These are phyloP conservation scores for Microtus obscurus DNA, from an alignment of 2,797 vertebrate species.

Conservation along the genomic window DNA sequence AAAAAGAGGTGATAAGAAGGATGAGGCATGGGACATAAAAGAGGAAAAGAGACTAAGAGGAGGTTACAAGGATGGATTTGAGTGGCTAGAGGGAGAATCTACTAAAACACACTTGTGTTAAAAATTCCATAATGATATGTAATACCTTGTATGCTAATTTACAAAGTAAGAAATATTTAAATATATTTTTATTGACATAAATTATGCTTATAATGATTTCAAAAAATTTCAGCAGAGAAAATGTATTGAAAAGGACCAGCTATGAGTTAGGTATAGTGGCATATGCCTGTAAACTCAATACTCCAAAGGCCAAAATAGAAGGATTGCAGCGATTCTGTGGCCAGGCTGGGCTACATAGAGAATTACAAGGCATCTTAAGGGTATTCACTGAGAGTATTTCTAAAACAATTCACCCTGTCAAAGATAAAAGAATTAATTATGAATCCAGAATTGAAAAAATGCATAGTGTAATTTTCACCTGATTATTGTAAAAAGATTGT, in stretches of 20 bases:
- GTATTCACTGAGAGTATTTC: not conserved
- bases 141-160: not conserved
- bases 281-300: not conserved
- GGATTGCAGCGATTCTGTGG: not conserved
- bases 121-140: not conserved
- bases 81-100: not conserved
- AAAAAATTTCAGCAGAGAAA: not conserved
- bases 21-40: not conserved
- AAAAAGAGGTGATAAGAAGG: not conserved
- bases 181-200: not conserved
- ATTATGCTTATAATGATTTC: constrained; percentile 11
- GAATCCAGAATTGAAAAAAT: not conserved
- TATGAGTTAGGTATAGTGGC: not conserved
- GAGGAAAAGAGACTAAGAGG: not conserved
- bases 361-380: not conserved
- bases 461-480: not conserved
- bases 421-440: not conserved
- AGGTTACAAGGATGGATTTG: not conserved
- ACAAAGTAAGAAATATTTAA: not conserved
- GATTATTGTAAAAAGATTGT: not conserved
- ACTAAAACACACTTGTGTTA: not conserved
- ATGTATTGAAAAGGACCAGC: not conserved
- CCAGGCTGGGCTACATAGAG: not conserved
- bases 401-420: not conserved
- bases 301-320: not conserved